Conservation (phyloP, 2,888 invertebrate species). For the Chalcis sispes region DNA sequence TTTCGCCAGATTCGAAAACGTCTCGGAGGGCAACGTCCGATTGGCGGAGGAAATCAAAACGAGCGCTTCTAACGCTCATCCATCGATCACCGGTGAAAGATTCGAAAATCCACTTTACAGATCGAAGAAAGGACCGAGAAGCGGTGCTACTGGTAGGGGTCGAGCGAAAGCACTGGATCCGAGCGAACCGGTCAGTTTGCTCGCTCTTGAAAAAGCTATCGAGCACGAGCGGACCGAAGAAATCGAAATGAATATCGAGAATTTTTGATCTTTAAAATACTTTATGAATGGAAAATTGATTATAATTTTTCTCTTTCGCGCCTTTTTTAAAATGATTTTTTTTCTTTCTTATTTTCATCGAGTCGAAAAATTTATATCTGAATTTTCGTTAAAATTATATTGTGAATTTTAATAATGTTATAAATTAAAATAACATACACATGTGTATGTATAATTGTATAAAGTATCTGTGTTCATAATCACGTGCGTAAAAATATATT, state of each 20-base stretch:
- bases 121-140: neutral
- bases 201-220: slow-evolving; percentile 61
- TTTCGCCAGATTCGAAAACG: slow-evolving; percentile 74
- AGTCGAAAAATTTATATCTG: neutral
- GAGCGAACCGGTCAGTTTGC: slow-evolving; percentile 64
- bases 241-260: slow-evolving; percentile 51
- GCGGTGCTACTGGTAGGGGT: neutral
- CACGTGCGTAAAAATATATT: too few species aligned
- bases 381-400: neutral
- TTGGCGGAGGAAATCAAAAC: slow-evolving; percentile 31
- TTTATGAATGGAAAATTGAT: neutral
- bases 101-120: slow-evolving; percentile 72
- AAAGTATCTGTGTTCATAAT: too few species aligned
- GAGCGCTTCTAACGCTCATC: neutral
- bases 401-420: neutral
- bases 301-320: neutral
- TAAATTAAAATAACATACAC: neutral
- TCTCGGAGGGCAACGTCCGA: slow-evolving; percentile 68
- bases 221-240: slow-evolving; percentile 62
- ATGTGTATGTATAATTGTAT: neutral
- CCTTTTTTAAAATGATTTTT: neutral
- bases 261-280: neutral
- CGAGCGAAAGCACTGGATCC: slow-evolving; percentile 60
- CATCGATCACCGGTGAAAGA: slow-evolving; percentile 61
- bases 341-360: neutral